phyloP scores from a whole-genome alignment of 2,797 vertebrate genomes.

The Oreonectes daqikongensis region DNA sequence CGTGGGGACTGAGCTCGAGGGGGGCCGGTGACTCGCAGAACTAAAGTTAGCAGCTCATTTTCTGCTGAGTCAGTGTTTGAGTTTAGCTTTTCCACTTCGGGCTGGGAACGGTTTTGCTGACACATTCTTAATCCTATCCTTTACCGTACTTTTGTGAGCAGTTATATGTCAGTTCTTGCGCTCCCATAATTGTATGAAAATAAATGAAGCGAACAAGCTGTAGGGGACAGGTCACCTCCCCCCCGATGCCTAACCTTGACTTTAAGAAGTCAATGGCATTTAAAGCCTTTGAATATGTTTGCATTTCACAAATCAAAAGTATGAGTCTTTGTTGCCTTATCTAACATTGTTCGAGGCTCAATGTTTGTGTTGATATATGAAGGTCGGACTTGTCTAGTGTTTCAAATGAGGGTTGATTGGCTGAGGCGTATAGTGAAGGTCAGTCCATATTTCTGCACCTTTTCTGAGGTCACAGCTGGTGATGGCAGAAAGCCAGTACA shows the following conservation, averaged over 20 bases:
- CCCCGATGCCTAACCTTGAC: background rate
- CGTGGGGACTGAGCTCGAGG: constrained; percentile 25
- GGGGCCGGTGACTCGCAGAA: constrained; percentile 37
- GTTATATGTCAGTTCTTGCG: constrained; percentile 36
- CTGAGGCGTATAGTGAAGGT: constrained; percentile 49
- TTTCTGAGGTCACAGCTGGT: constrained; percentile 39
- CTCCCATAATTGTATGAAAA: constrained; percentile 27
- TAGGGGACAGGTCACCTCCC: background rate
- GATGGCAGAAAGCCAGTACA: constrained; percentile 45
- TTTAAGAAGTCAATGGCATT: background rate
- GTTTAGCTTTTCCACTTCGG: constrained; percentile 53
- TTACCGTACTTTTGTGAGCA: constrained; percentile 41
- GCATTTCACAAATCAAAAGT: background rate
- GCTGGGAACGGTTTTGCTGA: constrained; percentile 59
- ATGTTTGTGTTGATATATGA: constrained; percentile 42
- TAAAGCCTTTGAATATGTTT: constrained; percentile 26
- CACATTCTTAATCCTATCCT: constrained; percentile 41
- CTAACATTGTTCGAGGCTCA: constrained; percentile 11
- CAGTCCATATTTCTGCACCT: constrained; percentile 43
- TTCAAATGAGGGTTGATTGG: constrained; percentile 45
- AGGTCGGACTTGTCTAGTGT: constrained; percentile 41
- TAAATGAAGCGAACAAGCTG: constrained; percentile 5
- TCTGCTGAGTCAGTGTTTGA: constrained; percentile 61
- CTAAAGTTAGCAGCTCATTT: constrained; percentile 59
- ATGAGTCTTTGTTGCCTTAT: constrained; percentile 28